Evolutionary conservation across 2,113 vertebrate species (phyloP).

Genomic region (Nothocercus nigrocapillus): DNA sequence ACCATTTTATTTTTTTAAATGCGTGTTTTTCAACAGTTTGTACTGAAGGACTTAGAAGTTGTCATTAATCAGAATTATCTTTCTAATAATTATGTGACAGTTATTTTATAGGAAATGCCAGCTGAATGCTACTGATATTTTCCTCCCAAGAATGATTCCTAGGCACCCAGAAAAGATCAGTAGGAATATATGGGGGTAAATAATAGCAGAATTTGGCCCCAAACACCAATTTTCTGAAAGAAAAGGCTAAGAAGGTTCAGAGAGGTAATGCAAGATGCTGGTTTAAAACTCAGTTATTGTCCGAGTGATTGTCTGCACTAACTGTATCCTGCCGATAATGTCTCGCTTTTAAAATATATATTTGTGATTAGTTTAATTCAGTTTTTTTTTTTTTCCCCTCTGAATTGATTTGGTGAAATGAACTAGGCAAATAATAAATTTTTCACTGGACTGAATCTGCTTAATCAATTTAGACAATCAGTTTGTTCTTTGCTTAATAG

Average conservation of each 20-base stretch:
- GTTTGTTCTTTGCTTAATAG: constrained; percentile 68
- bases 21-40: not conserved
- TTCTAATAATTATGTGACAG: not conserved
- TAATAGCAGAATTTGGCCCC: not conserved
- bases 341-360: constrained; percentile 64
- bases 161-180: not conserved
- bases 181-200: not conserved
- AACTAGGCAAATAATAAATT: constrained; percentile 56
- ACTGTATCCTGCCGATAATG: not conserved
- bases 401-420: constrained; percentile 56
- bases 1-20: not conserved
- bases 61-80: constrained; percentile 3
- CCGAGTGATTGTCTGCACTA: constrained; percentile 33
- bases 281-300: constrained; percentile 54
- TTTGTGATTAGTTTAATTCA: constrained; percentile 69
- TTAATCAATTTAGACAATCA: constrained; percentile 76
- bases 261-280: not conserved
- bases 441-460: constrained; percentile 67
- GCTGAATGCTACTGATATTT: not conserved
- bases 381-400: not conserved
- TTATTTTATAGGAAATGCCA: not conserved
- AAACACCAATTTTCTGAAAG: not conserved
- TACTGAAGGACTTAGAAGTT: constrained; percentile 8
- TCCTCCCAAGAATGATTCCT: not conserved
- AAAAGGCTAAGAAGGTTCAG: constrained; percentile 5